Evolutionary conservation across 2,797 vertebrate species (phyloP).

Genomic region (Danio choprae): DNA sequence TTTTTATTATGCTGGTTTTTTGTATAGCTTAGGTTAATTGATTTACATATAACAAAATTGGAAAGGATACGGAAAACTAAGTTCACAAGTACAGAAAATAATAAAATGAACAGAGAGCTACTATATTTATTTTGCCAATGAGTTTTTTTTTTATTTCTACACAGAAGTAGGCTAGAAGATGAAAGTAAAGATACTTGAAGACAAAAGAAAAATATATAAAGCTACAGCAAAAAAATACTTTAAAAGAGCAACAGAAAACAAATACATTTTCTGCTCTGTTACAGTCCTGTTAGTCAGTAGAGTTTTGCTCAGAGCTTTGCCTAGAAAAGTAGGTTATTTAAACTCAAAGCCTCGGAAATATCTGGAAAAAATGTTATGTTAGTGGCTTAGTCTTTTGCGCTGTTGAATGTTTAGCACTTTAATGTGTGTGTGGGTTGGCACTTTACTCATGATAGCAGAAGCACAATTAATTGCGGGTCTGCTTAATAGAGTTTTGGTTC

Average conservation of each 20-base stretch:
- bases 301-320: conserved; percentile 9
- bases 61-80: background rate
- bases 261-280: background rate
- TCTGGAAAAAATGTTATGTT: conserved; percentile 21
- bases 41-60: background rate
- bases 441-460: background rate
- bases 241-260: background rate
- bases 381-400: conserved; percentile 21
- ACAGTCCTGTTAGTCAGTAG: background rate
- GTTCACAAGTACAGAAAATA: background rate
- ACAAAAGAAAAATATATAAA: background rate
- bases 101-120: no score
- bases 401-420: conserved; percentile 11
- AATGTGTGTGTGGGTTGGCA: conserved; percentile 11
- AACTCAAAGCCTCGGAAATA: conserved; percentile 14
- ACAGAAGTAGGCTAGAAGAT: no score
- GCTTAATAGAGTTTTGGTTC: conserved; percentile 26
- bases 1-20: background rate
- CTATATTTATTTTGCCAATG: no score
- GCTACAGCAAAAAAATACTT: background rate
- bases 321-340: conserved; percentile 20
- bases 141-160: no score
- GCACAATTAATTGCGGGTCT: conserved; percentile 57
- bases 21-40: background rate
- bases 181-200: background rate